Percentiles rank a stretch among this genome's conserved stretches.
Conservation (phyloP, 2,113 vertebrate genomes). For the Aviceda subcristata region DNA sequence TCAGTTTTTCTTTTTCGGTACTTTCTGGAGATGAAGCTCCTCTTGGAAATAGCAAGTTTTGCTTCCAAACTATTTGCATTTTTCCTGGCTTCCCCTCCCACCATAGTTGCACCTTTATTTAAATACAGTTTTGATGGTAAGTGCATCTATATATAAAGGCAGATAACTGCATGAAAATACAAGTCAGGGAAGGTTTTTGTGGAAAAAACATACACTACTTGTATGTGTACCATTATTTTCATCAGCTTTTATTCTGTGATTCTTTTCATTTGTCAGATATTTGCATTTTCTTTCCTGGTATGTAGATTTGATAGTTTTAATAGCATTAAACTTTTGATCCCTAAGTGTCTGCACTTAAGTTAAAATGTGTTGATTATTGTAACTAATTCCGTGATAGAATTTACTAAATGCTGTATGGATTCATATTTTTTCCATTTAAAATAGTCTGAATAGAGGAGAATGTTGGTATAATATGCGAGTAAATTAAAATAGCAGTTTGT, state of each 20-base stretch:
- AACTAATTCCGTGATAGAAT: background rate
- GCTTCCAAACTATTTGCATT: background rate
- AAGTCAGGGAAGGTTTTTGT: background rate
- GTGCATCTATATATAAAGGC: background rate
- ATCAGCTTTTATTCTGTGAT: background rate
- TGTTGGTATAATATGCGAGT: background rate
- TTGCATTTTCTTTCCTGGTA: background rate
- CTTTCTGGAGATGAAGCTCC: background rate
- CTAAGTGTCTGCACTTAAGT: background rate
- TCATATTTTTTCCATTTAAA: background rate
- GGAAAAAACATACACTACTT: background rate
- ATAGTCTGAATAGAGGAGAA: background rate
- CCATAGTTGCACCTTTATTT: background rate
- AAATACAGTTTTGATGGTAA: background rate
- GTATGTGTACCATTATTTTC: background rate
- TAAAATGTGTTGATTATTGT: background rate
- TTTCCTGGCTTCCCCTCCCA: background rate
- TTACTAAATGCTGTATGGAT: background rate
- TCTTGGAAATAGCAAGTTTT: background rate
- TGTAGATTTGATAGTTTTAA: background rate
- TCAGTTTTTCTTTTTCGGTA: background rate
- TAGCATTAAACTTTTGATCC: background rate
- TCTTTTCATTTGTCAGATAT: background rate
- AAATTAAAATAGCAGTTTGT: background rate
- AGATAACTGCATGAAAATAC: background rate